Base-by-base conservation (phyloP, 2,113 vertebrate species). In the Ginglymostoma cirratum region DNA sequence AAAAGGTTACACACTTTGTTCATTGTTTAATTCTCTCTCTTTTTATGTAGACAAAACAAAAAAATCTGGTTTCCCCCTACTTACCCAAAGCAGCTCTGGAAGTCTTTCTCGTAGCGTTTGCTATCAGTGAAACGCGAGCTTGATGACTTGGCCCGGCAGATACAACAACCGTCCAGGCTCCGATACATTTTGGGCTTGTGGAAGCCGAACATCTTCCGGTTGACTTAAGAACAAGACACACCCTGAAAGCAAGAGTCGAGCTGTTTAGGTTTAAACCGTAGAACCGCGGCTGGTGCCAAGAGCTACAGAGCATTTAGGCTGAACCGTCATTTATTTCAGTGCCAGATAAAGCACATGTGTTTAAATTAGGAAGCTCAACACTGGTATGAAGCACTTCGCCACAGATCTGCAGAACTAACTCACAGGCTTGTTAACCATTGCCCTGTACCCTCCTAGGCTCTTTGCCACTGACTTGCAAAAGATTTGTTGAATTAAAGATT, bases 171-270 rank as follows among this genome's bases (percentile, higher is more conserved):
- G 10, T 99, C 98, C 98, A 99, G 97, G 98, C 99, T 99, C 96
- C 99, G 98, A 97, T 99, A 99, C 98, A 99, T 99, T 98, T 99
- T 99, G 96, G 99, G 99, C 98, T 99, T 99, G 97, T 99, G 99
- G 97, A 99, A 99, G 98, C 99, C 99, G 98, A 99, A 99, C 99
- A 99, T 99, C 96, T 98, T 98, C 96, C 97, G 97, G 97, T 97
- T 96, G 96, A 96, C 72, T 96, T 95, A 72, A 96, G 96, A 87
- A 38, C 61, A 69, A 48, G 8, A 72, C 21, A 65, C 61, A 0
- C 72, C 94, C 38, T 48, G 42, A 42, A 94, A 94, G 45, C 66
- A 15, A 48, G 42, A 70, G 93, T 67, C 38, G 23, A 12, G 23
- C 7, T 48, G 3, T 19, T 90, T 90, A 90, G 3, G 65, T 0